Conservation (phyloP, 2,797 vertebrate genomes). For the Schizothorax lantsangensis region DNA sequence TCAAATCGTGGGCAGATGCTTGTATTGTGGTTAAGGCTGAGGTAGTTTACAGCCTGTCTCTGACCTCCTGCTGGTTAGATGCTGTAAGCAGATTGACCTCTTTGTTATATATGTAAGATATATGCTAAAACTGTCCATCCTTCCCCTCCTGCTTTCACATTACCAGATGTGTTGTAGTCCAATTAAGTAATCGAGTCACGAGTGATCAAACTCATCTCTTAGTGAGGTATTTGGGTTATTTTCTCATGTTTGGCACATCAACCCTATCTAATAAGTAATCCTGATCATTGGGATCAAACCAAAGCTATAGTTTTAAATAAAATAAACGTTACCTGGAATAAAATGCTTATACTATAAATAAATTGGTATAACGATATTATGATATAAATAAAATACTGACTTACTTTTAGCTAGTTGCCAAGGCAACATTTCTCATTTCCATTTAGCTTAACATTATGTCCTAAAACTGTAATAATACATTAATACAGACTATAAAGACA, state of each 20-base stretch:
- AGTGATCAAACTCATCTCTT: neutral
- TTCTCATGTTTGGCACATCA: neutral
- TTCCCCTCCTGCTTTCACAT: neutral
- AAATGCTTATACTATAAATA: neutral
- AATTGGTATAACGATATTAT: neutral
- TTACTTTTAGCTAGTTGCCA: neutral
- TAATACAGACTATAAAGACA: neutral
- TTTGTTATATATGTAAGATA: neutral
- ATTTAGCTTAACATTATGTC: neutral
- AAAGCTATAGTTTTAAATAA: neutral
- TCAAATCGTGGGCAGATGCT: slow-evolving; percentile 31
- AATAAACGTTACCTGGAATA: neutral
- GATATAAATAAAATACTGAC: neutral
- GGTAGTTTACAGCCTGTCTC: slow-evolving; percentile 3
- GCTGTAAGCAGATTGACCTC: slow-evolving; percentile 7
- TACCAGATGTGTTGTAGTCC: neutral
- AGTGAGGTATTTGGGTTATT: neutral
- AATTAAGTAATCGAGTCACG: neutral
- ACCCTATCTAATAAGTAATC: neutral
- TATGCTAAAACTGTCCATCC: neutral
- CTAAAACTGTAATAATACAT: neutral
- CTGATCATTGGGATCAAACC: neutral
- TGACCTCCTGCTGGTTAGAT: neutral
- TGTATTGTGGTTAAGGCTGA: slow-evolving; percentile 36
- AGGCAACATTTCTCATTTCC: neutral